A percentile compares a stretch with the other conserved stretches of the same genome.
phyloP scores from a whole-genome alignment of 2,797 vertebrate genomes.

The Malacoraja senta region DNA sequence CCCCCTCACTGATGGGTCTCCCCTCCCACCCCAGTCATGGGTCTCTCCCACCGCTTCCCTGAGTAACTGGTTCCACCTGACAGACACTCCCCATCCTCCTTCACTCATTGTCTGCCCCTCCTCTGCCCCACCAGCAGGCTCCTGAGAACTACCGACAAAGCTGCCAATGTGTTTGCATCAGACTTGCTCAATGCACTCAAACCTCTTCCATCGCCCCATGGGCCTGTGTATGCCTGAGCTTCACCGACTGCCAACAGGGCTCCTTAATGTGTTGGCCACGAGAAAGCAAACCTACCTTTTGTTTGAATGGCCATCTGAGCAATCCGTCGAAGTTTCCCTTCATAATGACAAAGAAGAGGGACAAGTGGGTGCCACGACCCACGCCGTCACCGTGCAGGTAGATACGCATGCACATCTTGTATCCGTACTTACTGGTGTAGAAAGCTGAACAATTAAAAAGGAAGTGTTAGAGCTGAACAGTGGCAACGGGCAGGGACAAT shows the following conservation, averaged over 20 bases:
- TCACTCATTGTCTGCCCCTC: too few species aligned
- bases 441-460: constrained; percentile 64
- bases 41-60: background rate
- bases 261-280: background rate
- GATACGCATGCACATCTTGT: constrained; percentile 94
- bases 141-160: background rate
- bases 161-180: background rate
- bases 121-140: background rate
- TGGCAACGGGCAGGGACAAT: background rate
- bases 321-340: constrained; percentile 80
- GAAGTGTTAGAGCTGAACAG: background rate
- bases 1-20: background rate
- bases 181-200: background rate
- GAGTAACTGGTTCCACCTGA: background rate
- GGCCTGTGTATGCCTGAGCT: background rate
- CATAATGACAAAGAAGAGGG: constrained; percentile 96
- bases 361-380: constrained; percentile 80
- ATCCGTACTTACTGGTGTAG: constrained; percentile 93
- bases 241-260: background rate
- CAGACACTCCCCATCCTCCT: background rate
- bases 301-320: constrained; percentile 94
- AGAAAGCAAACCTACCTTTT: constrained; percentile 68
- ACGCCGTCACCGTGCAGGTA: constrained; percentile 93
- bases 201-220: too few species aligned
- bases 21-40: too few species aligned